Evolutionary conservation across 2,888 invertebrate genomes (phyloP), one percentile per base, ranked within the genome.

Genomic region (Plebejus argus): DNA sequence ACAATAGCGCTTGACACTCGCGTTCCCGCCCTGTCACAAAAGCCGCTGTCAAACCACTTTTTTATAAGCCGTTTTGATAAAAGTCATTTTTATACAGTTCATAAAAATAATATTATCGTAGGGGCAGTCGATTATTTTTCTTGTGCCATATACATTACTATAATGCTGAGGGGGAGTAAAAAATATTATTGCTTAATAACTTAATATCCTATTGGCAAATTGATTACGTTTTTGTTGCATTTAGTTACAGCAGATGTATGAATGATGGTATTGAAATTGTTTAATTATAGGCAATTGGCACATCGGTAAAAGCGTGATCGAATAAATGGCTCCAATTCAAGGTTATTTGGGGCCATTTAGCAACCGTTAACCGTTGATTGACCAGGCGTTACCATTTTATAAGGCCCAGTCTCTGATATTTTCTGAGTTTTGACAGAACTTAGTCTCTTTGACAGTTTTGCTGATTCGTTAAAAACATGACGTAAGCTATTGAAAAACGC

Each of bases 1-100:
- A 92, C 92, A 93, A 93, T 90, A 87, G 89, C 86, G 88, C 87
- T 89, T 90, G 88, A 90, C 91, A 91, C 91, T 90, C 91, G 88
- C 88, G 87, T 85, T 84, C 85, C 87, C 85, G 85, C 86, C 85
- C 83, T 83, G 83, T 87, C 87, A 85, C 85, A 89, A 91, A 89
- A 87, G 87, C 85, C 89, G 89, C 92, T 93, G 91, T 91, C 88
- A 89, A 86, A 83, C 85, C 82, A 83, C 84, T 78, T 82, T 83
- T 82, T 82, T 81, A 82, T 90, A 89, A 90, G 87, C 91, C 89
- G 85, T 85, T 92, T 90, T 90, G 91, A 94, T 93, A 93, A 91
- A 93, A 93, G 78, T 74, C 71, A 80, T 81, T 79, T 89, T 87
- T 85, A 81, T 78, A 85, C 82, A 77, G 90, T 90, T 89, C 90